Base-by-base conservation (phyloP, 2,888 invertebrate genomes). In the Argyresthia goedartella region DNA sequence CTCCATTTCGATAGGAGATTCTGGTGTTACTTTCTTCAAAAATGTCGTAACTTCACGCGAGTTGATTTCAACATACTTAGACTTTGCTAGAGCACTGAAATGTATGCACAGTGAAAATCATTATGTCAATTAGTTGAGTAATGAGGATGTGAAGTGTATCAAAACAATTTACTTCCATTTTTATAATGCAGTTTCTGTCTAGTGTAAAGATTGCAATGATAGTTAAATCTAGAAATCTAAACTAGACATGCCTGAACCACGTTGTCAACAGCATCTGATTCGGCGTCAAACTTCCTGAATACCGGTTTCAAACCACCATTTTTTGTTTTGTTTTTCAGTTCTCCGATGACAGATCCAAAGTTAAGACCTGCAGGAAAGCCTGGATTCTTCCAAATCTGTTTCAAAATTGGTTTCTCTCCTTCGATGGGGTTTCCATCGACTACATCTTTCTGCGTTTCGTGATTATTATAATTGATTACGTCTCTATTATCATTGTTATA, bases 301-400 rank as follows among this genome's bases (percentile, higher is more conserved):
- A 86, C 85, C 1, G 86, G 85, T 60, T 84, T 85, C 16, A 82
- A 61, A 47, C 73, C 74, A 9, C 77, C 79, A 55, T 80, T 80
- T 54, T 69, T 75, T 1, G 86, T 85, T 68, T 81, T 85, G 55
- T 67, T 74, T 60, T 79, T 85, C 55, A 86, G 61, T 59, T 86
- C 86, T 42, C 86, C 86, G 52, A 86, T 85, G 15, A 86, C 76
- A 34, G 84, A 85, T 51, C 85, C 84, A 54, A 85, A 86, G 59
- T 81, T 81, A 9, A 85, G 62, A 34, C 78, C 78, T 8, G 64
- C 58, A 14, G 81, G 81, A 53, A 79, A 61, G 1, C 75, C 81
- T 9, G 79, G 62, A 54, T 78, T 82, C 56, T 73, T 81, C 54
- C 80, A 76, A 49, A 81, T 61, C 33, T 77, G 74, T 59, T 71